Evolutionary conservation across 2,113 vertebrate species (phyloP).

Genomic region (rat (Rattus norvegicus)): GRCr8 NC_086024.1:40026001-40026500

Average conservation of each 20-base stretch:
- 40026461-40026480: neutral
- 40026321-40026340: conserved; percentile 77
- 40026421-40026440: neutral
- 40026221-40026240: conserved; percentile 81
- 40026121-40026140: conserved; percentile 73
- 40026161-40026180: conserved; percentile 73
- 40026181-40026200: conserved; percentile 77
- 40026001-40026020: conserved; percentile 75
- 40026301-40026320: conserved; percentile 51
- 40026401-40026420: neutral
- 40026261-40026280: conserved; percentile 82
- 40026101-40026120: conserved; percentile 68
- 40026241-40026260: conserved; percentile 86
- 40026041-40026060: conserved; percentile 69
- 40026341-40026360: conserved; percentile 74
- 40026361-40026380: conserved; percentile 82
- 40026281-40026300: conserved; percentile 77
- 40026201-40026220: conserved; percentile 76
- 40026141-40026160: conserved; percentile 74
- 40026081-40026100: conserved; percentile 71
- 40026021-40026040: conserved; percentile 71
- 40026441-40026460: conserved; percentile 13
- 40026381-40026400: conserved; percentile 86
- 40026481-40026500: neutral
- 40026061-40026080: conserved; percentile 76